Conservation (phyloP, 2,888 invertebrate genomes). For the Monochamus alternatus region DNA sequence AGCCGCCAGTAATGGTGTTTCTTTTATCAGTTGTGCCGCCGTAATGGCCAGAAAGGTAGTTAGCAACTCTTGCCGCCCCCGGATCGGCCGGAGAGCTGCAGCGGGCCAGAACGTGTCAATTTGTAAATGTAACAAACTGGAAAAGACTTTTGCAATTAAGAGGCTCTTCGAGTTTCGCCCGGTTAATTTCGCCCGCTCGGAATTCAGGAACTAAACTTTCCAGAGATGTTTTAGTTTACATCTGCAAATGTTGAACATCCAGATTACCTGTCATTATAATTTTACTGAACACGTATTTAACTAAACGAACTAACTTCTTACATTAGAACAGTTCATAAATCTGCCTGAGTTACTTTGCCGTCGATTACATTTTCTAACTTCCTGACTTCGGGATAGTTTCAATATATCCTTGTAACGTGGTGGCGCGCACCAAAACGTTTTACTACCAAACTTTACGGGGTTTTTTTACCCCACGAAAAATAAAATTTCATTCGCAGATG, state of each 20-base stretch:
- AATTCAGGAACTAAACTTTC: conserved; percentile 51
- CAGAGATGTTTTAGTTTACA: conserved; percentile 59
- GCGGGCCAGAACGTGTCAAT: conserved; percentile 66
- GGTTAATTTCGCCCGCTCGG: conserved; percentile 60
- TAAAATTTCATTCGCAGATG: conserved; percentile 23
- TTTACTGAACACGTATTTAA: conserved; percentile 62
- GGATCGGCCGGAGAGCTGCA: conserved; percentile 55
- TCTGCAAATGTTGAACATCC: conserved; percentile 57
- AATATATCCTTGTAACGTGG: conserved; percentile 50
- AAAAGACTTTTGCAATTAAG: conserved; percentile 70
- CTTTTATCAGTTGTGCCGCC: conserved; percentile 66
- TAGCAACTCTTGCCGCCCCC: conserved; percentile 64
- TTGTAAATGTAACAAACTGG: conserved; percentile 69
- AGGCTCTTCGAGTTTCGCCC: conserved; percentile 61
- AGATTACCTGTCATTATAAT: conserved; percentile 65
- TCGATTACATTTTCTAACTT: conserved; percentile 56
- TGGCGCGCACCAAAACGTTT: conserved; percentile 54
- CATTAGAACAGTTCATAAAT: conserved; percentile 63
- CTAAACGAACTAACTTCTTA: conserved; percentile 60
- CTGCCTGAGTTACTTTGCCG: conserved; percentile 57
- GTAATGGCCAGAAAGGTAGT: conserved; percentile 65
- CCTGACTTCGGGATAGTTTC: conserved; percentile 49
- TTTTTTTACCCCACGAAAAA: conserved; percentile 15
- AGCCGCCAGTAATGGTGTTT: conserved; percentile 63
- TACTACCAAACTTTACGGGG: conserved; percentile 43